Evolutionary conservation across 2,113 vertebrate genomes (phyloP), one percentile per base, ranked within the genome.

Genomic region (Neolamprologus kungweensis): DNA sequence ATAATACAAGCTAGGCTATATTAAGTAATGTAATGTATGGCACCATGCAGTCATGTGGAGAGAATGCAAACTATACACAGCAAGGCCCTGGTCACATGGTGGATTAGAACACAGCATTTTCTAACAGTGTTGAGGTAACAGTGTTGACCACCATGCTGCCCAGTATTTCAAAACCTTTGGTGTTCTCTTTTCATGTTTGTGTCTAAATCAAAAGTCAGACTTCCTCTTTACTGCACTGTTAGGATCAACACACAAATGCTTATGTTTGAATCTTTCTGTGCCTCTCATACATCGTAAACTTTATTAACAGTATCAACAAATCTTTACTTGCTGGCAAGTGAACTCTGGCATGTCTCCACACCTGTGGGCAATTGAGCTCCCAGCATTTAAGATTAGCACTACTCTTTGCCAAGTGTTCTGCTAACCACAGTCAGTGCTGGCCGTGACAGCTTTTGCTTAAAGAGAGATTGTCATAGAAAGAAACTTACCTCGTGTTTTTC

Each of bases 31-130:
- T 53, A 53, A 21, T 54, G 9, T 54, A 54, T 53, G 51, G 51
- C n/a, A 53, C 51, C n/a, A 53, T 53, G 51, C n/a, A 54, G n/a
- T 2, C 16, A 50, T 19, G 47, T 50, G 16, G 47, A 53, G 51
- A 53, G 9, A 19, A 53, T 53, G 51, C 19, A 53, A 21, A 21
- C 51, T 54, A 12, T 21, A 54, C 53, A 23, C n/a, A 54, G 53
- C 10, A 23, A 23, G 10, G 53, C 1, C 53, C n/a, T 0, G n/a
- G 51, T 21, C n/a, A 54, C 51, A 54, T 2, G 1, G n/a, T 54
- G n/a, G n/a, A 54, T 21, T 54, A 23, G n/a, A 23, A 54, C 53
- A 23, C 53, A 23, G n/a, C 9, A 54, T 21, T 54, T 23, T 54
- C 53, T 23, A n/a, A n/a, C n/a, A n/a, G n/a, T n/a, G n/a, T n/a